Base-by-base conservation (phyloP, 23 tunicate genomes). In the Phallusia fumigata region DNA sequence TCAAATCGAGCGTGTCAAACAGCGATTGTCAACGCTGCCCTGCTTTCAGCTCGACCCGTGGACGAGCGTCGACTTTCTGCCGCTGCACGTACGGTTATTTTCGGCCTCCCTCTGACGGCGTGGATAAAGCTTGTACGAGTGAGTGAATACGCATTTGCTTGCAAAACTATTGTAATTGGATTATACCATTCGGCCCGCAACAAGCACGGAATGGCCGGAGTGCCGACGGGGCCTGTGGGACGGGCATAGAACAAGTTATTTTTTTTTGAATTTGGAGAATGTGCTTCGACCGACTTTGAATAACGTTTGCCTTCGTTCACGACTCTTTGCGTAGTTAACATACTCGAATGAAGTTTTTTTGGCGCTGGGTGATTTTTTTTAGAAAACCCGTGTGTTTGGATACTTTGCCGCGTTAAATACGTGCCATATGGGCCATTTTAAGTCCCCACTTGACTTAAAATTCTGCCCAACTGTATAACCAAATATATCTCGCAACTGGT, bases 21-120 rank as follows among this genome's bases (percentile, higher is more conserved):
- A 74, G 80, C 30, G 52, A 72, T 33, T 97, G 99, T 83, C 24
- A 40, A 52, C 51, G 86, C 36, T 97, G 99, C 82, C 99, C 99
- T 24, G 91, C 90, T 53, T 88, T 88, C 86, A 88, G 97, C 76
- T 3, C 30, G 18, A 73, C 97, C 26, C 49, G 65, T 0, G 19
- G n/a, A 11, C 22, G 52, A 0, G 99, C 87, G 10, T 76, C 92
- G 30, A 86, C 86, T 0, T 40, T 51, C 11, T 97, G 99, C 77
- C 78, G 81, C 22, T 97, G 99, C 64, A 81, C 79, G 84, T 0
- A 75, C 36, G 91, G 91, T 18, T 97, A 92, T 78, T 97, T 83
- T 72, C 78, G 99, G 40, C 88, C 99, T 24, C 85, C 74, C 32
- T 88, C 83, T 53, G 97, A 89, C 78, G 88, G 51, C 32, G 83